Conservation (phyloP, 2,888 invertebrate genomes). For the Dryomyza anilis region DNA sequence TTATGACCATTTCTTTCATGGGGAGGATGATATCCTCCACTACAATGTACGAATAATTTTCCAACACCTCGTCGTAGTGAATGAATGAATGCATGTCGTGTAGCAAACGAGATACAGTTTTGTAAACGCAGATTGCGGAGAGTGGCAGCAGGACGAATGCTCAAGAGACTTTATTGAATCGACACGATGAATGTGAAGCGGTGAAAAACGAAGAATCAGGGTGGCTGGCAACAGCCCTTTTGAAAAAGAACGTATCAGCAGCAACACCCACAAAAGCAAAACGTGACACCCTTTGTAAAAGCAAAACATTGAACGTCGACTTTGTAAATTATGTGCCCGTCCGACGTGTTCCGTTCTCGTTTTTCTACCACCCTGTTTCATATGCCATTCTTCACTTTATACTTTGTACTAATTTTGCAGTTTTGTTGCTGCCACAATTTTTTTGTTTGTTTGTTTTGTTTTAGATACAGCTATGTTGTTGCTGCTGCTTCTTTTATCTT, state of each 20-base stretch:
- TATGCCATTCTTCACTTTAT: background rate
- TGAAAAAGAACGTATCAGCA: no score
- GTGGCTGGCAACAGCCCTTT: background rate
- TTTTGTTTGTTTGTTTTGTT: slow-evolving; percentile 3
- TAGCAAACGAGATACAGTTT: no score
- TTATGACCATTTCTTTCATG: no score
- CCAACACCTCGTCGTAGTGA: slow-evolving; percentile 25
- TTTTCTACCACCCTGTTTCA: background rate
- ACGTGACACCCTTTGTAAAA: background rate
- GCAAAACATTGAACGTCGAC: no score
- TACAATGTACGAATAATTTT: no score
- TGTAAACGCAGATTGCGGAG: background rate
- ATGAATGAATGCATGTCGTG: slow-evolving; percentile 11
- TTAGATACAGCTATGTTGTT: slow-evolving; percentile 9
- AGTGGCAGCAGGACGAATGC: background rate
- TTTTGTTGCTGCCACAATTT: background rate
- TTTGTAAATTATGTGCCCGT: no score
- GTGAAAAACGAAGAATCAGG: background rate
- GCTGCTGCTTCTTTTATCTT: slow-evolving; percentile 24
- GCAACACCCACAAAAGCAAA: background rate
- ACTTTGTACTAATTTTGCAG: slow-evolving; percentile 17
- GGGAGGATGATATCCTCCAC: no score
- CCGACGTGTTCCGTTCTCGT: background rate
- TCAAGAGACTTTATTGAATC: background rate
- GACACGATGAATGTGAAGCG: no score